These are phyloP conservation scores for Xanthia icteritia DNA, from an alignment of 2,888 invertebrate genomes.

Conservation along the genomic window DNA sequence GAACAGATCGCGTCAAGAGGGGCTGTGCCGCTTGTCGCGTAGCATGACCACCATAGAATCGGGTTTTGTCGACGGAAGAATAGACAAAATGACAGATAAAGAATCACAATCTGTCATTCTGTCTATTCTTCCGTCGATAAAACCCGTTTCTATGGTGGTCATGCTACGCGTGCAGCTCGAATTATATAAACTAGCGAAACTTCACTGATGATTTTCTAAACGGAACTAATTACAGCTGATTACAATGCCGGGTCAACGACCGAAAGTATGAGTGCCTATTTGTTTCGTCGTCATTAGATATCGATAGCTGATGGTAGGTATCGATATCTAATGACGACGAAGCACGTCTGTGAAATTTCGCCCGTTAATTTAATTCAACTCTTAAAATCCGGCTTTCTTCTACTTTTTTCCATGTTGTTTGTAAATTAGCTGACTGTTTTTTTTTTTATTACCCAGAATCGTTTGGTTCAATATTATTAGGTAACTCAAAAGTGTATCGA, in stretches of 20 bases:
- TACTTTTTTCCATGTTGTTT: neutral
- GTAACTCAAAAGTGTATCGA: slow-evolving; percentile 3
- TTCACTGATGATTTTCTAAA: neutral
- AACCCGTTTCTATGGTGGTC: too few relatives aligned
- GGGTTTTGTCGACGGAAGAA: too few relatives aligned
- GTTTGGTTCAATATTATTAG: neutral
- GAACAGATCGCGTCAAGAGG: neutral
- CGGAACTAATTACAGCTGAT: neutral
- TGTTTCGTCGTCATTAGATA: too few relatives aligned
- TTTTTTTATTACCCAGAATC: neutral
- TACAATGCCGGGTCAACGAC: too few relatives aligned
- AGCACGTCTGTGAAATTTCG: neutral
- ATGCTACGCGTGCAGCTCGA: neutral
- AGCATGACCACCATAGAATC: too few relatives aligned
- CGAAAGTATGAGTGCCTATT: neutral
- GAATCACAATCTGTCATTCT: too few relatives aligned
- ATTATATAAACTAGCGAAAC: neutral
- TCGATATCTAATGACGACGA: too few relatives aligned
- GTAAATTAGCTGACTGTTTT: neutral
- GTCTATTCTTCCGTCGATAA: too few relatives aligned
- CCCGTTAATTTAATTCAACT: slow-evolving; percentile 14
- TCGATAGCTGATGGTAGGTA: neutral
- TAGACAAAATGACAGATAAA: too few relatives aligned
- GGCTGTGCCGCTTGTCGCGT: neutral
- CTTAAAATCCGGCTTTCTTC: neutral